Evolutionary conservation across 2,797 vertebrate genomes (phyloP).

Genomic region (Schizopygopsis pylzovi): DNA sequence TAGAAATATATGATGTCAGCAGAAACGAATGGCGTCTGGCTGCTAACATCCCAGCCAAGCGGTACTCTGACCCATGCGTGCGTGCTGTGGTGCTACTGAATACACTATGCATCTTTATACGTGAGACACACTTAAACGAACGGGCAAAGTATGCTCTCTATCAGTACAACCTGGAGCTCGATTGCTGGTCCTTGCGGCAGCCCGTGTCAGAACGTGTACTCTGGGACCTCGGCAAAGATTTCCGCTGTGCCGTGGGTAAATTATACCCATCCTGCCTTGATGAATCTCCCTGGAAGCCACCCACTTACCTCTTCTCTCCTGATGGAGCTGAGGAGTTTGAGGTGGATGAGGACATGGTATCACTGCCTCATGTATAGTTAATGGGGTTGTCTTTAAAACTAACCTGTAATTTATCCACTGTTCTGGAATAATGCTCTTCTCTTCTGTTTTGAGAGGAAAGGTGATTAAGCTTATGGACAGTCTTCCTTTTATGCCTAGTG

Average conservation of each 20-base stretch:
- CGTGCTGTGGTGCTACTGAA: conserved; percentile 92
- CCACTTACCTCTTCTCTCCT: conserved; percentile 92
- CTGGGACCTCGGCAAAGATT: conserved; percentile 96
- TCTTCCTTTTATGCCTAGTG: background rate
- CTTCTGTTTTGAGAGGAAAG: conserved; percentile 13
- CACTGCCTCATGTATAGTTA: conserved; percentile 90
- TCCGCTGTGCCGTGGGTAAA: conserved; percentile 95
- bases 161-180: conserved; percentile 90
- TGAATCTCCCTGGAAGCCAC: conserved; percentile 97
- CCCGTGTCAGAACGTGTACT: conserved; percentile 94
- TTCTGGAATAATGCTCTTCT: conserved; percentile 22
- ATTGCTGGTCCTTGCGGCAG: conserved; percentile 93
- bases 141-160: conserved; percentile 95
- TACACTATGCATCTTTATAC: conserved; percentile 92
- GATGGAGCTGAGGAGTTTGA: conserved; percentile 94
- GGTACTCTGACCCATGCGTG: conserved; percentile 92
- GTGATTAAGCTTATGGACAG: background rate
- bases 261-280: conserved; percentile 97
- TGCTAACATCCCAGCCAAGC: conserved; percentile 94
- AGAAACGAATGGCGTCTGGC: conserved; percentile 95
- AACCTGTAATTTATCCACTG: conserved; percentile 44
- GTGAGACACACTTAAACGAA: conserved; percentile 95
- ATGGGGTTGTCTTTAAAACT: conserved; percentile 13
- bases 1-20: conserved; percentile 94
- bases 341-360: conserved; percentile 92